phyloP scores from a whole-genome alignment of 2,797 vertebrate species.

The Perodicticus potto region DNA sequence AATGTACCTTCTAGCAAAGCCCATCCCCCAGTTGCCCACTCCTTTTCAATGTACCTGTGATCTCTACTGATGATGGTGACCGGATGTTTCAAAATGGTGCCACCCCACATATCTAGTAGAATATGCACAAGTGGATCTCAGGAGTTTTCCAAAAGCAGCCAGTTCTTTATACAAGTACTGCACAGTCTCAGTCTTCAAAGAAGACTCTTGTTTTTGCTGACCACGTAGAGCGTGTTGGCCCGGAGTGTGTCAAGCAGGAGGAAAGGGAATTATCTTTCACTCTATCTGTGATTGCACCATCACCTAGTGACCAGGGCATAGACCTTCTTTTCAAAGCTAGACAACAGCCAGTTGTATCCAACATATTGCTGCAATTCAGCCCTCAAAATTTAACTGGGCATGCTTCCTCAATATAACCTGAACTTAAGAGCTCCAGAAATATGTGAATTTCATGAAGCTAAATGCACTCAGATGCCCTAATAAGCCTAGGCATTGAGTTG shows the following conservation, averaged over 20 bases:
- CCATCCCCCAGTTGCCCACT: background rate
- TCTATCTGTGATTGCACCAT: background rate
- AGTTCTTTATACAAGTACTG: background rate
- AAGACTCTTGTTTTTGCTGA: background rate
- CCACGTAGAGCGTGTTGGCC: background rate
- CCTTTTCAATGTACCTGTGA: background rate
- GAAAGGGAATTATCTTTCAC: background rate
- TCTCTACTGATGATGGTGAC: background rate
- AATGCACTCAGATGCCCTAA: background rate
- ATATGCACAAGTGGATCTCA: background rate
- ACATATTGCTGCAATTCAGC: background rate
- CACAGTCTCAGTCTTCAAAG: background rate
- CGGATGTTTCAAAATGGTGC: background rate
- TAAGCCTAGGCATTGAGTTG: background rate
- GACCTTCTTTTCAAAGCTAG: constrained; percentile 22
- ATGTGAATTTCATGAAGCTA: background rate
- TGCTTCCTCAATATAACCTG: background rate
- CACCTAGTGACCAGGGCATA: background rate
- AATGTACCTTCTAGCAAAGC: background rate
- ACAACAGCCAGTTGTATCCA: background rate
- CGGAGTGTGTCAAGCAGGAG: background rate
- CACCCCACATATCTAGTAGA: background rate
- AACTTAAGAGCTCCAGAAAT: background rate
- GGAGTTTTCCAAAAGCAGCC: background rate
- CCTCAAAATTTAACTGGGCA: background rate